Conservation (phyloP, 2,888 invertebrate genomes). For the Gymnocheta viridis region DNA sequence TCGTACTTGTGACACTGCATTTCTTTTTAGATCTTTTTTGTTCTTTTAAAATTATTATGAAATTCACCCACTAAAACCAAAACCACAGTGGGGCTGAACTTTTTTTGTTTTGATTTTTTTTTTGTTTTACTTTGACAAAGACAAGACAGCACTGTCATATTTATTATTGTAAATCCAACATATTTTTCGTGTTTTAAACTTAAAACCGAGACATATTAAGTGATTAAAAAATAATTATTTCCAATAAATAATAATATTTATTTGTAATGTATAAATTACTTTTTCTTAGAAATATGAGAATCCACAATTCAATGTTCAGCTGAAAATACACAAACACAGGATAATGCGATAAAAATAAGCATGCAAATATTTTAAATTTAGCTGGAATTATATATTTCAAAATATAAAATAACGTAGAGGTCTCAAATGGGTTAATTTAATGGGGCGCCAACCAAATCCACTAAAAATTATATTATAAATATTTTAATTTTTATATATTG, state of each 20-base stretch:
- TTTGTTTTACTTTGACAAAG: background rate
- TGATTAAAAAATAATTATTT: background rate
- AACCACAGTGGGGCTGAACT: constrained; percentile 4
- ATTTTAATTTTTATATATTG: too few species aligned
- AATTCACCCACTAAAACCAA: background rate
- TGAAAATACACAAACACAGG: background rate
- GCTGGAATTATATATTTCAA: too few species aligned
- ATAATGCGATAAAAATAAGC: background rate
- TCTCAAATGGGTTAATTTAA: too few species aligned
- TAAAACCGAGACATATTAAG: background rate
- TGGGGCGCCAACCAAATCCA: too few species aligned
- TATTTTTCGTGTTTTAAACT: background rate
- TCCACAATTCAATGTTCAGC: background rate
- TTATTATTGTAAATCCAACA: background rate
- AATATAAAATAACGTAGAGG: too few species aligned
- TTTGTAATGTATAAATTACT: background rate
- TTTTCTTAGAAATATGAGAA: background rate
- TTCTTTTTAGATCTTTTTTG: background rate
- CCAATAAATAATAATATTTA: background rate
- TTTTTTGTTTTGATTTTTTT: too few species aligned
- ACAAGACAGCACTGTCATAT: constrained; percentile 8
- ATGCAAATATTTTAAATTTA: background rate
- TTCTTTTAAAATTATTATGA: background rate
- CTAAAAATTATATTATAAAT: too few species aligned
- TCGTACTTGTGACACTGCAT: constrained; percentile 15